phyloP scores from a whole-genome alignment of 1,140 invertebrate species.

The Cyrtorhinus lividipennis region DNA sequence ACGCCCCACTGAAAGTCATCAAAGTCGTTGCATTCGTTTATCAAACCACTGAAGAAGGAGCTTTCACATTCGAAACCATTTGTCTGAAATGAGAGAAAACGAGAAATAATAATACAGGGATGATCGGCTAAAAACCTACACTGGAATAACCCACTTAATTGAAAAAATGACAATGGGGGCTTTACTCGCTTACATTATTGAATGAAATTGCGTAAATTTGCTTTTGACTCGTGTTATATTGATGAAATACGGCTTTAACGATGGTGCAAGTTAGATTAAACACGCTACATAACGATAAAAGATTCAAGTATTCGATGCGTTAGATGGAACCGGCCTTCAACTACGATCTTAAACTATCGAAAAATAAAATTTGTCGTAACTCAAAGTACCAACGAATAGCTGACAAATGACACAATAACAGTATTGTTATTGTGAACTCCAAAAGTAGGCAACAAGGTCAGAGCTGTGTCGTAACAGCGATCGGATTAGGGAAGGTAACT shows the following conservation, averaged over 20 bases:
- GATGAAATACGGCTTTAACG: not conserved
- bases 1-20: not conserved
- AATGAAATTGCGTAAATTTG: not conserved
- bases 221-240: not conserved
- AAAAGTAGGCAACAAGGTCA: no score
- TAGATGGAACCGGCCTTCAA: not conserved
- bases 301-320: not conserved
- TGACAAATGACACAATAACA: no score
- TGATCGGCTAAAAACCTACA: not conserved
- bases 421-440: no score
- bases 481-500: no score
- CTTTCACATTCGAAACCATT: constrained; percentile 11
- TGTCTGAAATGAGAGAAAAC: constrained; percentile 3
- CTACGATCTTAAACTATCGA: no score
- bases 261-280: no score
- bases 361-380: no score
- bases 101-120: not conserved
- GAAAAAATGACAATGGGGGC: not conserved
- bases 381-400: no score
- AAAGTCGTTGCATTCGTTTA: not conserved
- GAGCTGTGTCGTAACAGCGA: no score
- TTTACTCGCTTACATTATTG: not conserved
- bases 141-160: not conserved
- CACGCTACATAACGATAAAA: no score
- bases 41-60: constrained; percentile 1